A percentile compares a stretch with the other conserved stretches of the same genome.
These are phyloP conservation scores for Pelodiscus sinensis DNA, from an alignment of 2,113 vertebrate genomes.

Conservation along the genomic window DNA sequence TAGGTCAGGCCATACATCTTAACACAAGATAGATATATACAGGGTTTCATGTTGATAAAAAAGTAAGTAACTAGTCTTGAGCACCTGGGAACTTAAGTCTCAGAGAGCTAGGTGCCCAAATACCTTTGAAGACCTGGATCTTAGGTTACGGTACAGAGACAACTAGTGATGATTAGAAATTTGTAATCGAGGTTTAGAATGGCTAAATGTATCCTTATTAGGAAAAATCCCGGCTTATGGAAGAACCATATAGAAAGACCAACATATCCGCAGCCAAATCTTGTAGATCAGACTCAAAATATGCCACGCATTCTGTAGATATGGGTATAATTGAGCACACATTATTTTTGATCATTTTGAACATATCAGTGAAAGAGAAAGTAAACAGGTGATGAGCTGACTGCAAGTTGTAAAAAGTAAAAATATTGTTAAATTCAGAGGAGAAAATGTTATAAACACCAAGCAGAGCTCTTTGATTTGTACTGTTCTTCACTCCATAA, in stretches of 20 bases:
- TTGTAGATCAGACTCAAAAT: accelerated
- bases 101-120: not conserved
- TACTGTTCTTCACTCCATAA: constrained; percentile 82
- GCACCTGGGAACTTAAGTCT: not conserved
- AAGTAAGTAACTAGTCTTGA: not conserved
- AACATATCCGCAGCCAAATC: not conserved
- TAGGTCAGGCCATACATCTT: not conserved
- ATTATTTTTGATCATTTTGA: constrained; percentile 5
- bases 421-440: constrained; percentile 68
- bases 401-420: constrained; percentile 63
- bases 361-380: constrained; percentile 58
- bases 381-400: constrained; percentile 77
- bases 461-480: constrained; percentile 80
- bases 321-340: not conserved
- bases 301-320: not conserved
- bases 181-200: not conserved
- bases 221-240: not conserved
- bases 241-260: not conserved
- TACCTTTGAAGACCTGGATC: not conserved
- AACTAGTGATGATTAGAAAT: not conserved
- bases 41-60: not conserved
- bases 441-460: constrained; percentile 73
- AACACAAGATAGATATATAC: not conserved
- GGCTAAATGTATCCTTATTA: not conserved
- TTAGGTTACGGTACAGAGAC: not conserved